Percentiles rank a stretch among this genome's conserved stretches.
Evolutionary conservation across 2,113 vertebrate genomes (phyloP).

Genomic region (Tyrannus savana): DNA sequence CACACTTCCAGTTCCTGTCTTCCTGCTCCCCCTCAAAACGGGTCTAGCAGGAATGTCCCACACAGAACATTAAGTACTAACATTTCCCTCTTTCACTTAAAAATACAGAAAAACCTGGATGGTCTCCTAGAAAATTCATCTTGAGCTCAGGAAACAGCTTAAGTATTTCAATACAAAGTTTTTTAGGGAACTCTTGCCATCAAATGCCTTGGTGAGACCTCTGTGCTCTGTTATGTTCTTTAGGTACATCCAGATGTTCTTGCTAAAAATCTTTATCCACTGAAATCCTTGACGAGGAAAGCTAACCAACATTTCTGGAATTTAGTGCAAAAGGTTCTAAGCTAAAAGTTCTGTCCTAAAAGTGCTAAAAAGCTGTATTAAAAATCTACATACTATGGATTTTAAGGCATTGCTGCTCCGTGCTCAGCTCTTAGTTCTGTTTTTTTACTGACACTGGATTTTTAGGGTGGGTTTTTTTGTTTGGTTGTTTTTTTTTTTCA

Average conservation of each 20-base stretch:
- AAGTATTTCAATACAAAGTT: neutral
- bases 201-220: neutral
- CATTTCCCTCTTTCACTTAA: neutral
- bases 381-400: too few species aligned
- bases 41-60: neutral
- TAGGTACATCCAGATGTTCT: too few species aligned
- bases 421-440: neutral
- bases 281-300: too few species aligned
- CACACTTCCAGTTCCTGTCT: neutral
- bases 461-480: accelerated
- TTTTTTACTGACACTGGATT: neutral
- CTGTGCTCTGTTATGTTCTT: neutral
- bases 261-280: too few species aligned
- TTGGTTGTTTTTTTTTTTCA: neutral
- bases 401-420: neutral
- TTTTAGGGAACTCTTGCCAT: neutral
- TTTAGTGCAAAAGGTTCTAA: too few species aligned
- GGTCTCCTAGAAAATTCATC: neutral
- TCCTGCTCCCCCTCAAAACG: neutral
- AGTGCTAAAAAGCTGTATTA: too few species aligned
- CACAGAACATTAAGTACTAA: neutral
- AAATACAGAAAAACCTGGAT: neutral
- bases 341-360: too few species aligned
- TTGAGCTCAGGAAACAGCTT: neutral
- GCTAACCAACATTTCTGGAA: too few species aligned